phyloP scores from a whole-genome alignment of 2,888 invertebrate species.

The Ichneumon xanthorius region DNA sequence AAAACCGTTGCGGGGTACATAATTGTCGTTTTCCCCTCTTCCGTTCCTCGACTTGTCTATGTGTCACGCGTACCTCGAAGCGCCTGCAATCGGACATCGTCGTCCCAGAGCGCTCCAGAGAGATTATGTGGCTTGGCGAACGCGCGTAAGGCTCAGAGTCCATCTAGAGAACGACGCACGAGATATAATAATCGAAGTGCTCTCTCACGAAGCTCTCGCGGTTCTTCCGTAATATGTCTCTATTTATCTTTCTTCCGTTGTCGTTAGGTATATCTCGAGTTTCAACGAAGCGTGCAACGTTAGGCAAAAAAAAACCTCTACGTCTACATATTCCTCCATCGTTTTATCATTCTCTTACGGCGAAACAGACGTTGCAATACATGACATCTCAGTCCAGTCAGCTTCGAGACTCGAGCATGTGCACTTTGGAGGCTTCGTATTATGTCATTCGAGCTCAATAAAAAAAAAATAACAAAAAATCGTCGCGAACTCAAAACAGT shows the following conservation, averaged over 20 bases:
- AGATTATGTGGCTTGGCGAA: slow-evolving; percentile 38
- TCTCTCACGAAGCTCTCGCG: slow-evolving; percentile 9
- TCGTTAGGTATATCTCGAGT: not conserved
- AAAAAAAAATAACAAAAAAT: not conserved
- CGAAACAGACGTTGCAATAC: slow-evolving; percentile 19
- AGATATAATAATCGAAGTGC: slow-evolving; percentile 24
- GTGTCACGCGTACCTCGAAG: slow-evolving; percentile 18
- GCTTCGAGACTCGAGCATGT: not conserved
- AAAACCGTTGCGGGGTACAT: slow-evolving; percentile 22
- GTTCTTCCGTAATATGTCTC: slow-evolving; percentile 5
- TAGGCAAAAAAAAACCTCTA: not conserved
- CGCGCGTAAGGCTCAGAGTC: slow-evolving; percentile 42
- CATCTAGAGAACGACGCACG: slow-evolving; percentile 19
- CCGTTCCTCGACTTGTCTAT: slow-evolving; percentile 2
- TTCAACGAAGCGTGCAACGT: slow-evolving; percentile 37
- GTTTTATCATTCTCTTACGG: slow-evolving; percentile 1
- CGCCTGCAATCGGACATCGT: slow-evolving; percentile 13
- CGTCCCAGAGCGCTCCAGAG: slow-evolving; percentile 8
- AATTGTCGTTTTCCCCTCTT: not conserved
- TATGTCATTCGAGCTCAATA: not conserved
- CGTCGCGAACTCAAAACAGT: not conserved
- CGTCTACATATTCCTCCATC: not conserved
- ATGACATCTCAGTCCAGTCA: not conserved
- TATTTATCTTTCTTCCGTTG: not conserved
- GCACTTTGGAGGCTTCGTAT: not conserved